Evolutionary conservation across 2,888 invertebrate species (phyloP), one percentile per base, ranked within the genome.

Genomic region (Lasioglossum villosulum): DNA sequence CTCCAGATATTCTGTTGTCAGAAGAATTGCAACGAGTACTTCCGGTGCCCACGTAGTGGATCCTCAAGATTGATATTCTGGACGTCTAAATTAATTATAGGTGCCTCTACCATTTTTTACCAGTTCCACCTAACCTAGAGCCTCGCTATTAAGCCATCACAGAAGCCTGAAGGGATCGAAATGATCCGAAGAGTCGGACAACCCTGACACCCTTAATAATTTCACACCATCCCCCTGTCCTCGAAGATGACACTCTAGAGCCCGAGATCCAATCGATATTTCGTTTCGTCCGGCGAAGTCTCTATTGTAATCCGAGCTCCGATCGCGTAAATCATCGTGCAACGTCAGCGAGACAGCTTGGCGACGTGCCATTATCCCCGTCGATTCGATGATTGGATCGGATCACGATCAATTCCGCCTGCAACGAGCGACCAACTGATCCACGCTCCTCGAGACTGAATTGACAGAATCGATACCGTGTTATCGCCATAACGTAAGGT

Each of bases 311-410:
- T 34, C 16, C 8, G 68, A 16, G n/a, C 10, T 63, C 59, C 45
- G 34, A 59, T 59, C 59, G n/a, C n/a, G 23, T 23, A 39, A 78
- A 78, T 82, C 74, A 52, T 16, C 63, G 73, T 23, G 30, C 39
- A 85, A 59, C 63, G 16, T 12, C 10, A 52, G 12, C 79, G 72
- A 83, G 87, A 45, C 81, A 66, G 78, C 75, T 37, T n/a, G 81
- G 81, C 79, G 81, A 71, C 81, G 59, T 4, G 66, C 80, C n/a
- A 78, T 73, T 66, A 56, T 82, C 63, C 48, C 19, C 39, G 37
- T 27, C 68, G 39, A 42, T 73, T 72, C 68, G 78, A 52, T 78
- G 39, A 63, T 68, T 27, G 27, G 80, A 88, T 86, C 78, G 76
- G 74, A 88, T 82, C 66, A 42, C 56, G 79, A 86, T 81, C 77